Evolutionary conservation across 2,888 invertebrate species (phyloP).

Genomic region (Corythucha ciliata): DNA sequence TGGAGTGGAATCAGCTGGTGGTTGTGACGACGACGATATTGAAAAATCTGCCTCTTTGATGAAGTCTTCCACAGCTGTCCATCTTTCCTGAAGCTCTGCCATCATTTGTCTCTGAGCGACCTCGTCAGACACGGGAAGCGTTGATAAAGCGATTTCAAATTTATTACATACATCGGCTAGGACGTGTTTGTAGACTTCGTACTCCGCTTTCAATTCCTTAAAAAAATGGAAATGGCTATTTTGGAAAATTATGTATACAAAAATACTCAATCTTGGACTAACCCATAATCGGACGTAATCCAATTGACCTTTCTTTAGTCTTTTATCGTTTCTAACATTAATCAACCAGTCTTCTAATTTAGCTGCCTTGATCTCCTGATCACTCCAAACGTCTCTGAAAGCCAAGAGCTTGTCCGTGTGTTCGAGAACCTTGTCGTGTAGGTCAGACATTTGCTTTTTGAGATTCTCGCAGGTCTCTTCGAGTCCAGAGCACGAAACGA

Average conservation of each 20-base stretch:
- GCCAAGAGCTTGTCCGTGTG: constrained; percentile 60
- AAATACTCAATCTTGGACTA: no score
- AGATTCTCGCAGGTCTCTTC: constrained; percentile 65
- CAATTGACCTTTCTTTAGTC: constrained; percentile 46
- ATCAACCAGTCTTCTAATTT: constrained; percentile 68
- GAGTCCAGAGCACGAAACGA: constrained; percentile 64
- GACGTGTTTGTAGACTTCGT: constrained; percentile 70
- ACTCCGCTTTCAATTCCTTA: constrained; percentile 73
- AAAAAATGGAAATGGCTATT: constrained; percentile 28
- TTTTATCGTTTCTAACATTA: constrained; percentile 46
- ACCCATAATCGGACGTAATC: constrained; percentile 77
- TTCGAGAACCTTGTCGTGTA: constrained; percentile 66
- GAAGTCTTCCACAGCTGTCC: constrained; percentile 53
- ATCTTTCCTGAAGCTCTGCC: constrained; percentile 65
- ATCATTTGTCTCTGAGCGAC: constrained; percentile 70
- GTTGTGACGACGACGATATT: constrained; percentile 12
- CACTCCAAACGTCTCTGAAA: constrained; percentile 69
- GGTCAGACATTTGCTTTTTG: constrained; percentile 58
- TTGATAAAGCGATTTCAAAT: constrained; percentile 66
- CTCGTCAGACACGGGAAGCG: constrained; percentile 75
- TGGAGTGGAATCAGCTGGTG: constrained; percentile 6
- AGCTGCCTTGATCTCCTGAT: constrained; percentile 62
- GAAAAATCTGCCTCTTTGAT: constrained; percentile 21
- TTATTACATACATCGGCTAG: constrained; percentile 61
- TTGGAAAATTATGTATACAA: no score